Base-by-base conservation (phyloP, 2,888 invertebrate genomes). In the Protodeltote pygarga region DNA sequence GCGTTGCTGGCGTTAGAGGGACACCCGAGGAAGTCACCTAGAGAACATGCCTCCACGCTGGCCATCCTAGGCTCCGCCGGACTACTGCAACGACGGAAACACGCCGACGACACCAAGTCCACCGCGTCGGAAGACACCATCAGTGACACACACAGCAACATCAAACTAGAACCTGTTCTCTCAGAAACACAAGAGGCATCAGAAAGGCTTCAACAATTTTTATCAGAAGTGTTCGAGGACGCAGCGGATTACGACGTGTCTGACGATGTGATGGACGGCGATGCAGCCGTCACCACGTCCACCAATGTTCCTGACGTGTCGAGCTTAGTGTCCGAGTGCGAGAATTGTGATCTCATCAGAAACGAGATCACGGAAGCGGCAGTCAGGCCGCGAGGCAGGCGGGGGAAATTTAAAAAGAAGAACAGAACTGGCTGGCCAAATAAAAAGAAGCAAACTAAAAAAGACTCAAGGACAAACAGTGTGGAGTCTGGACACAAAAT, bases 21-120 rank as follows among this genome's bases (percentile, higher is more conserved):
- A 17, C 95, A 94, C 51, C 96, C 97, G 0, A 89, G 97, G 24
- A 97, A 97, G 76, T 97, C 97, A 0, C 97, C 97, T 0, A 91
- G 97, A 13, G 97, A 97, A 78, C 97, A 97, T 77, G 97, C 97
- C 0, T 97, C 97, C 0, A 97, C 97, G 0, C 83, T 97, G 48
- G 97, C 97, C 0, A 96, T 97, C 45, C 94, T 97, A 2, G 95
- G 95, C 5, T 87, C 90, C 0, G 88, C 87, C 24, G 94, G 95
- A 39, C 81, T 95, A 13, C 85, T 94, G 5, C 93, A 94, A 20
- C 88, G 93, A 34, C 83, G 93, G 42, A 93, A 89, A 65, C 76
- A 87, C 50, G 63, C 70, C 1, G 93, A 88, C 45, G 93, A 89
- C 67, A 75, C 80, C 10, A 89, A 92, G 67, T 90, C 91, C 1